phyloP scores from a whole-genome alignment of 2,888 invertebrate species.

The Heterodera filipjevi region DNA sequence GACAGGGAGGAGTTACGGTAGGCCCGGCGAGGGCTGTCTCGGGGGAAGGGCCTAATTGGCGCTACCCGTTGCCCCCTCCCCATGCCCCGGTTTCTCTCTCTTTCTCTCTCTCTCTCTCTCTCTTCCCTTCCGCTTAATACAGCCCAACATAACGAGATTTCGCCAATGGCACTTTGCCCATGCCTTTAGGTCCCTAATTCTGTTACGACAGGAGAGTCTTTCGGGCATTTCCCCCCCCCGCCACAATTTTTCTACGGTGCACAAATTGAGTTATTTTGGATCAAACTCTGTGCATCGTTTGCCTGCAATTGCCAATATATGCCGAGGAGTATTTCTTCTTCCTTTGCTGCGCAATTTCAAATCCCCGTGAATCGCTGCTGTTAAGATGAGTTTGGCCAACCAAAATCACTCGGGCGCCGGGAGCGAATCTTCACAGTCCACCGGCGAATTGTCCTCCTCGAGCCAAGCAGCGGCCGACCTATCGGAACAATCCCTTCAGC shows the following conservation, averaged over 20 bases:
- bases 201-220: conserved; percentile 4
- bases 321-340: not conserved
- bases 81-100: no score
- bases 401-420: not conserved
- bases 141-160: conserved; percentile 18
- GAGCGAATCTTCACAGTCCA: not conserved
- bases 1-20: not conserved
- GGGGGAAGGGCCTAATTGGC: conserved; percentile 19
- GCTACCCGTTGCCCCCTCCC: not conserved
- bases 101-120: not conserved
- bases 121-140: not conserved
- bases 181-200: conserved; percentile 11
- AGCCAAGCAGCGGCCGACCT: not conserved
- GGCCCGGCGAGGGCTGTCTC: not conserved
- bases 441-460: not conserved
- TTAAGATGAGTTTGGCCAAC: not conserved
- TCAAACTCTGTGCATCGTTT: not conserved
- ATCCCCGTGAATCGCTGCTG: not conserved
- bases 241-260: conserved; percentile 5
- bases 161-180: conserved; percentile 2
- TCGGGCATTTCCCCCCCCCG: not conserved
- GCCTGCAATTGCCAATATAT: not conserved
- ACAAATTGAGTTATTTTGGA: conserved; percentile 10
- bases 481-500: conserved; percentile 5
- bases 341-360: not conserved